phyloP scores from a whole-genome alignment of 2,113 vertebrate species.

The Plestiodon gilberti region DNA sequence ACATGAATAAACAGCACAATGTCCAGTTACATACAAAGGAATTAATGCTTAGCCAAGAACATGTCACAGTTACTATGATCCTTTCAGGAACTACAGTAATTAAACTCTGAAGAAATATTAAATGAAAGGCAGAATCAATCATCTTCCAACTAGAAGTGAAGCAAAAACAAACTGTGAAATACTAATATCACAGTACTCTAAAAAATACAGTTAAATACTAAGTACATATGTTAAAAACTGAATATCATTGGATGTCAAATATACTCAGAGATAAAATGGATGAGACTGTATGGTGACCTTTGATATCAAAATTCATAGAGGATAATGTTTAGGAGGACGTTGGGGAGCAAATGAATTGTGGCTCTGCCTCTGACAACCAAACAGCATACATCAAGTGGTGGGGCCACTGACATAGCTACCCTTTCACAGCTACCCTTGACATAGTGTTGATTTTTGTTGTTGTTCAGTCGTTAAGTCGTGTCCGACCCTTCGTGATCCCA shows the following conservation, averaged over 20 bases:
- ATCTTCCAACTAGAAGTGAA: neutral
- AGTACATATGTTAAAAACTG: neutral
- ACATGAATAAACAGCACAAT: neutral
- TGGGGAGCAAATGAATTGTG: neutral
- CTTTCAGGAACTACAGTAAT: neutral
- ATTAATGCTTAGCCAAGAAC: constrained; percentile 2
- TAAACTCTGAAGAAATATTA: neutral
- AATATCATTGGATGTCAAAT: neutral
- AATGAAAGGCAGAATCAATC: neutral
- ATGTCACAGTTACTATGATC: neutral
- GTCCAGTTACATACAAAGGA: neutral
- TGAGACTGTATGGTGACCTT: neutral
- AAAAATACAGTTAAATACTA: neutral
- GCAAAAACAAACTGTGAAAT: neutral
- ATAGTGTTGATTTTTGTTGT: too few species aligned
- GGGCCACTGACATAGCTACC: too few species aligned
- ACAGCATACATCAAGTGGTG: too few species aligned
- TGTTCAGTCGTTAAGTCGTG: too few species aligned
- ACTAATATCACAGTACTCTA: neutral
- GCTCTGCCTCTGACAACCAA: too few species aligned
- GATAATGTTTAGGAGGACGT: neutral
- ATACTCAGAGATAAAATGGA: neutral
- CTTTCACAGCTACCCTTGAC: too few species aligned
- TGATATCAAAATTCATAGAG: neutral
- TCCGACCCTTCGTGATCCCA: too few species aligned